Evolutionary conservation across 2,113 vertebrate genomes (phyloP).

Genomic region (Melanocharis versteri): DNA sequence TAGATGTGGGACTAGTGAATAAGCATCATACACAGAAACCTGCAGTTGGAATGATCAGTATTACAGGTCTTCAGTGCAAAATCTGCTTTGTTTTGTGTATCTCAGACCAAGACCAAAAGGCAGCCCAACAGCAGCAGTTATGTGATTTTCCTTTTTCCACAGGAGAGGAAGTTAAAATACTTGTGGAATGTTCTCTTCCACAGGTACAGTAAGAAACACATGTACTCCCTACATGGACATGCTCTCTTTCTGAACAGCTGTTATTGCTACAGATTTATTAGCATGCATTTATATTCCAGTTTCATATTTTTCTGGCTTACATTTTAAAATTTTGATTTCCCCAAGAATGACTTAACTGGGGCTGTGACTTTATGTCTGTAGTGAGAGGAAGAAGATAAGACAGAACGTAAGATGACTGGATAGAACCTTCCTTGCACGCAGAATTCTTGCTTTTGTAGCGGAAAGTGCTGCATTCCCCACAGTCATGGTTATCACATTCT

Average conservation of each 20-base stretch:
- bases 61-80: neutral
- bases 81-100: neutral
- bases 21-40: neutral
- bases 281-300: rapidly evolving
- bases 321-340: neutral
- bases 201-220: neutral
- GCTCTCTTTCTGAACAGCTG: neutral
- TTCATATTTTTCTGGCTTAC: neutral
- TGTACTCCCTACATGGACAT: neutral
- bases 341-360: neutral
- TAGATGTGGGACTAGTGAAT: neutral
- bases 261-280: neutral
- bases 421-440: neutral
- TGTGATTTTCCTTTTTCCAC: neutral
- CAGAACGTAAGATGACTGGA: neutral
- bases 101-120: neutral
- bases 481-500: neutral
- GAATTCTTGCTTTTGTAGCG: neutral
- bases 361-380: neutral
- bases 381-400: neutral
- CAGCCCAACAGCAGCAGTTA: neutral
- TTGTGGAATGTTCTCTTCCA: neutral
- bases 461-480: neutral
- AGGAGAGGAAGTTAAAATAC: neutral
- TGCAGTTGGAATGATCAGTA: neutral